These are phyloP conservation scores for Dromas ardeola DNA, from an alignment of 2,113 vertebrate genomes.

Conservation along the genomic window DNA sequence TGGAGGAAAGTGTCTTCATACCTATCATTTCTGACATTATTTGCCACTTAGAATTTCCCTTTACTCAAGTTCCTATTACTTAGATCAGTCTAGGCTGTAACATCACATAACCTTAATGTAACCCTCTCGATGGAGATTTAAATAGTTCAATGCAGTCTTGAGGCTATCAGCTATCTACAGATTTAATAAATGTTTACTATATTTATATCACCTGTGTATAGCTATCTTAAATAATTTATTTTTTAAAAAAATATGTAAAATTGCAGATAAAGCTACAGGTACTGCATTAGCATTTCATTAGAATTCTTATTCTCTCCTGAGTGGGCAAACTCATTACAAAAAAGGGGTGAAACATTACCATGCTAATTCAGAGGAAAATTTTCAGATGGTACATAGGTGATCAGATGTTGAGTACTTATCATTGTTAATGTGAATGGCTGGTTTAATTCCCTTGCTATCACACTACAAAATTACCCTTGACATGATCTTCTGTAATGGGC, in stretches of 20 bases:
- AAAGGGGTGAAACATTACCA: not conserved
- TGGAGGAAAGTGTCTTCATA: not conserved
- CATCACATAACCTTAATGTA: not conserved
- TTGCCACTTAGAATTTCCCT: not conserved
- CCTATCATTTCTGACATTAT: not conserved
- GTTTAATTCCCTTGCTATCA: not conserved
- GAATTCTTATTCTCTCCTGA: not conserved
- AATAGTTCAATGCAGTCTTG: not conserved
- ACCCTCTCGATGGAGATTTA: not conserved
- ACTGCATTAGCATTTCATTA: not conserved
- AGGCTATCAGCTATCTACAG: not conserved
- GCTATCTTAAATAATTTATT: not conserved
- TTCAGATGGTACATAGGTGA: not conserved
- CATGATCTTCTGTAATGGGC: not conserved
- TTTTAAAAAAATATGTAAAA: not conserved
- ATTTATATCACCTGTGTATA: not conserved
- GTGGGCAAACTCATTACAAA: not conserved
- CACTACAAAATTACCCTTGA: not conserved
- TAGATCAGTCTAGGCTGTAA: not conserved
- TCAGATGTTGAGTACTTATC: not conserved
- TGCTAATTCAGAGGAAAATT: not conserved
- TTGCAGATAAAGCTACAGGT: not conserved
- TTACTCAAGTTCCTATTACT: not conserved
- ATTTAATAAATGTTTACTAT: not conserved
- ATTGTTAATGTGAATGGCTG: not conserved